Percentiles rank a stretch among this genome's conserved stretches.
Evolutionary conservation across 2,797 vertebrate genomes (phyloP).

Genomic region (Pterois miles): DNA sequence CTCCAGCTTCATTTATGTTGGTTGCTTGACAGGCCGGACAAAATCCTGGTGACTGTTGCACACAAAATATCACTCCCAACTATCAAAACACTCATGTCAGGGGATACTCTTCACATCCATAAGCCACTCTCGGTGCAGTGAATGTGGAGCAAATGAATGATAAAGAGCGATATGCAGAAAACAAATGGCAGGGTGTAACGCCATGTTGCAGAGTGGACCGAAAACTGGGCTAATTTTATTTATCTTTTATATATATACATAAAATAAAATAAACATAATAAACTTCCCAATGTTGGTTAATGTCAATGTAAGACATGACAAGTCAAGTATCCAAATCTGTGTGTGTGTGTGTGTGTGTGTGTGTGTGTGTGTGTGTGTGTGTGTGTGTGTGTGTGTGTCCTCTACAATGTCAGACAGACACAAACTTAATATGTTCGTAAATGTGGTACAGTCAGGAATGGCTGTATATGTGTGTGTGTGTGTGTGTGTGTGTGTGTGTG

Average conservation of each 20-base stretch:
- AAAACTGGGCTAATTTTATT: background rate
- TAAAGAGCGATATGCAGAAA: background rate
- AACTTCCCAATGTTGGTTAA: no score
- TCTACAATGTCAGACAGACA: background rate
- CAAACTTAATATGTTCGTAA: background rate
- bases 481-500: constrained; percentile 19
- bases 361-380: background rate
- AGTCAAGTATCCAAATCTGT: constrained; percentile 7
- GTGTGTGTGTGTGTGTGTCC: constrained; percentile 5
- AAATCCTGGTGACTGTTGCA: constrained; percentile 51
- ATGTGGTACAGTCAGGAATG: constrained; percentile 1
- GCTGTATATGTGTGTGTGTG: constrained; percentile 31
- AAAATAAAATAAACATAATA: no score
- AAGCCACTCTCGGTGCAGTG: constrained; percentile 1
- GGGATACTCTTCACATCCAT: constrained; percentile 12
- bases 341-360: background rate
- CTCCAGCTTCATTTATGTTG: constrained; percentile 36
- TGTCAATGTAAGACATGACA: no score
- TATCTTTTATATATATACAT: no score
- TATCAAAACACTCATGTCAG: constrained; percentile 56
- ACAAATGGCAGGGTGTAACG: background rate
- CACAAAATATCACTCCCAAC: constrained; percentile 50
- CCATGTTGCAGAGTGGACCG: background rate
- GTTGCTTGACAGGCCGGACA: constrained; percentile 54
- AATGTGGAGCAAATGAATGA: constrained; percentile 9